Evolutionary conservation across 2,888 invertebrate genomes (phyloP), one percentile per base, ranked within the genome.

Genomic region (Diadegma fenestrale): DNA sequence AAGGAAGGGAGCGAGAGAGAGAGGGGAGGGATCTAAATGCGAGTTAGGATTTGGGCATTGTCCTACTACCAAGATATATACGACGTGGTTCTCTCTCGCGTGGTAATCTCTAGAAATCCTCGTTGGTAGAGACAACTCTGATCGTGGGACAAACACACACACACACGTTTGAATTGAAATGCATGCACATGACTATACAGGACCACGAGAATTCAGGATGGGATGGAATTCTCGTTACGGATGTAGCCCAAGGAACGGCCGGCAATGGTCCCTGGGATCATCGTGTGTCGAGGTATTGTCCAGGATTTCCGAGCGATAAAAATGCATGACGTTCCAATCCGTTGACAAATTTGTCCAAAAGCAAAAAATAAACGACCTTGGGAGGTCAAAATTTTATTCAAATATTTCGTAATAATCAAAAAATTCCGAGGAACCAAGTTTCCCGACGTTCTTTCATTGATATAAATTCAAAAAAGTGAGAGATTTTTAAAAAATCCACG

Each of bases 91-190:
- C 79, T 54, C 73, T 76, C 45, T 64, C 48, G 68, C 69, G 45
- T 72, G 76, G 84, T 84, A 84, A 84, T 84, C 84, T 80, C 76
- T 64, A 64, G 72, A 72, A 84, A 84, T 84, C 76, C 84, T 66
- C 66, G 43, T 17, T 64, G 66, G 63, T 45, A 68, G 58, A 51
- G 41, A 58, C 76, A 61, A 76, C 64, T 83, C 63, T 79, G 79
- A 43, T 26, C 45, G 54, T 66, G 37, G 73, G 63, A 33, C 33
- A 33, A 33, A 33, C 33, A 30, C 37, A 37, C 37, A 71, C 54
- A 75, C 84, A 77, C 37, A 22, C 66, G 26, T 26, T 51, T 45
- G 69, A 66, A 69, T 66, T 48, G 71, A 72, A 84, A 84, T 76
- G 73, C 72, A n/a, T 66, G 69, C 54, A 48, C 69, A 75, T 41